These are phyloP conservation scores for Poecilobothrus nobilitatus DNA, from an alignment of 2,888 invertebrate species.

Conservation along the genomic window DNA sequence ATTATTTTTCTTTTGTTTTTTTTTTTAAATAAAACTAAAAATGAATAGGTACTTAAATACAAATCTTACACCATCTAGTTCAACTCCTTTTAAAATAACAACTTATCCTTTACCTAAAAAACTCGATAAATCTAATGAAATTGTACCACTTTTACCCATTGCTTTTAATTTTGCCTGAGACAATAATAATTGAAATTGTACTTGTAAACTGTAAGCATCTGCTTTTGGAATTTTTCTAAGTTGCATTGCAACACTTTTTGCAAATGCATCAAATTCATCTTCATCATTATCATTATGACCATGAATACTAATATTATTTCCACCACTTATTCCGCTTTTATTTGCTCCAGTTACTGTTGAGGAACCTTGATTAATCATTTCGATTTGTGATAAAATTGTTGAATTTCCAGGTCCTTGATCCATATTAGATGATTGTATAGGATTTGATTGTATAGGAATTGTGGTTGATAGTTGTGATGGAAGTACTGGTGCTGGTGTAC, in stretches of 20 bases:
- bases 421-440: too few relatives aligned
- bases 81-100: too few relatives aligned
- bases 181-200: slow-evolving; percentile 7
- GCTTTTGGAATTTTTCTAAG: slow-evolving; percentile 7
- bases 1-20: too few relatives aligned
- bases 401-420: background rate
- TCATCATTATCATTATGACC: background rate
- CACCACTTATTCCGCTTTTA: background rate
- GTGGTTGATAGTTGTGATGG: too few relatives aligned
- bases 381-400: background rate
- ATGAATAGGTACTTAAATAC: too few relatives aligned
- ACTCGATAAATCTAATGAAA: background rate
- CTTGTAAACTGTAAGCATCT: slow-evolving; percentile 10
- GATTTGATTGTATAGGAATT: background rate
- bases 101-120: background rate
- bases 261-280: slow-evolving; percentile 12
- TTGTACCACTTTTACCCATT: background rate
- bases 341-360: background rate
- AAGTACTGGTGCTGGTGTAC: background rate
- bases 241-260: slow-evolving; percentile 7
- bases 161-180: slow-evolving; percentile 12
- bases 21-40: too few relatives aligned
- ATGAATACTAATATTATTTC: background rate
- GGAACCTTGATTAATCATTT: background rate
- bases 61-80: too few relatives aligned